These are phyloP conservation scores for Tetragnatha montana DNA, from an alignment of 2,888 invertebrate genomes.

Conservation along the genomic window DNA sequence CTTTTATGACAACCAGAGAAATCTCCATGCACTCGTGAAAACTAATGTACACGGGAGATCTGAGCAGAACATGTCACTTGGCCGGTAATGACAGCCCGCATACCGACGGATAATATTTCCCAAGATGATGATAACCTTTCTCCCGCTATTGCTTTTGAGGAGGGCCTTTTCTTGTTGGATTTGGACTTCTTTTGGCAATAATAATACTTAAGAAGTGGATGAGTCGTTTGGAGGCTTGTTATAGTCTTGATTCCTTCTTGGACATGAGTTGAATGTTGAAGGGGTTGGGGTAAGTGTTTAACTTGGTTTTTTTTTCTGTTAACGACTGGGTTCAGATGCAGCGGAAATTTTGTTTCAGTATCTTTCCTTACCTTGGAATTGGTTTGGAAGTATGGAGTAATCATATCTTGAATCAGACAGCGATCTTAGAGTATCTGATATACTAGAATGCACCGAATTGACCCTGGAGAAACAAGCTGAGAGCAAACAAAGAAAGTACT, in stretches of 20 bases:
- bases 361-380: no score
- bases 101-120: constrained; percentile 46
- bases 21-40: constrained; percentile 42
- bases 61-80: constrained; percentile 27
- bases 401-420: no score
- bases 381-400: no score
- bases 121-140: constrained; percentile 47
- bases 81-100: constrained; percentile 28
- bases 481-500: no score
- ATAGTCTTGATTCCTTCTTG: constrained; percentile 2
- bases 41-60: constrained; percentile 44
- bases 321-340: no score
- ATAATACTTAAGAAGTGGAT: constrained; percentile 32
- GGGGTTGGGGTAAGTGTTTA: no score
- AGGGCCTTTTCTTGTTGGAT: constrained; percentile 32
- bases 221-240: constrained; percentile 28
- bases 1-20: constrained; percentile 41
- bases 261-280: neutral
- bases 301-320: no score
- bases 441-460: no score
- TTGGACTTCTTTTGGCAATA: neutral
- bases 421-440: no score
- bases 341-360: no score
- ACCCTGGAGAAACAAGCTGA: no score
- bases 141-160: constrained; percentile 49